Evolutionary conservation across 2,113 vertebrate species (phyloP), one percentile per base, ranked within the genome.

Genomic region (Tetrax tetrax): DNA sequence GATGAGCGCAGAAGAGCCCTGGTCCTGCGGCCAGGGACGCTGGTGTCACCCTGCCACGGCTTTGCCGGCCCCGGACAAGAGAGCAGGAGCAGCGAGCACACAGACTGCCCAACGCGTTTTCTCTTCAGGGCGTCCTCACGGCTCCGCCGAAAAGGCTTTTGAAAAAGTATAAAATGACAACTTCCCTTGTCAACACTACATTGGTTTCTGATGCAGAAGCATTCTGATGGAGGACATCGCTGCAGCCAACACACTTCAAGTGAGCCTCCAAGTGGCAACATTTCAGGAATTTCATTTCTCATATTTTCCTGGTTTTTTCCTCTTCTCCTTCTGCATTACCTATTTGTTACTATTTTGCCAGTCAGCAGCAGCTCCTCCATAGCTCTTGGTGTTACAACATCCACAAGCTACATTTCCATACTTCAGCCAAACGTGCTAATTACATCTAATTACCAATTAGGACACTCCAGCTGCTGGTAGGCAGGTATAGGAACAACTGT

Each of bases 41-140:
- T 1, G 3, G 0, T 3, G 19, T 3, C 12, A 22, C 4, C 5
- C 59, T 25, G n/a, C 41, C 10, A 31, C 2, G 5, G 2, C 28
- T 10, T 1, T 9, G n/a, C 38, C 7, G 47, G 1, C 4, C 12
- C 10, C 22, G 14, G 51, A 5, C 16, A 8, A 6, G 21, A 11
- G 29, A 23, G n/a, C 41, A 4, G 31, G 28, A 66, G 59, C 85
- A 47, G 27, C 0, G 4, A 5, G 43, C 21, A 7, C 5, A 3
- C 21, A 0, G 25, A 2, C 48, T 2, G 22, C 9, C 45, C 68
- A 7, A 1, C 29, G 0, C 12, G 0, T 10, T 9, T 31, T 1
- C 45, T 59, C 3, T 3, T 3, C 48, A 7, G 77, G 31, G 43
- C 37, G 64, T 77, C 11, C 25, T 28, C 35, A 5, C 9, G 29